These are phyloP conservation scores for Characodon lateralis DNA, from an alignment of 2,797 vertebrate species.

Conservation along the genomic window DNA sequence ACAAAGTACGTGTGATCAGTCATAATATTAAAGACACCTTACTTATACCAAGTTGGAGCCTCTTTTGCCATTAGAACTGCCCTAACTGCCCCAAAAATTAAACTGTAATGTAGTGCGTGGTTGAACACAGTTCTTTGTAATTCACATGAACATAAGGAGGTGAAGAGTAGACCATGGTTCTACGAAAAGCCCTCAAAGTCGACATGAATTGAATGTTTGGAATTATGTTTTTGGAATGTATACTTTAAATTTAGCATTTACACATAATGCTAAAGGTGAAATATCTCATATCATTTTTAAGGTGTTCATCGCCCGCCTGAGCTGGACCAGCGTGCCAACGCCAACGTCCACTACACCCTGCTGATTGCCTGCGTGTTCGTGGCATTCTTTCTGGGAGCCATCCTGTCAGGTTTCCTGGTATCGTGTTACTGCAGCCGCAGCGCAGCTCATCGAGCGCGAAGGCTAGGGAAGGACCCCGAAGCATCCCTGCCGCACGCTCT, in stretches of 20 bases:
- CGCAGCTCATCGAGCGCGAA: conserved; percentile 37
- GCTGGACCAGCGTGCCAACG: conserved; percentile 41
- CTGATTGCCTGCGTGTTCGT: conserved; percentile 85
- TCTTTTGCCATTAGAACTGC: too few relatives aligned
- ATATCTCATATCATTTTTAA: conserved; percentile 29
- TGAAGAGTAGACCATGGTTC: not conserved
- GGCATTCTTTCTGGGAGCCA: conserved; percentile 85
- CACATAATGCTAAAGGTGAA: too few relatives aligned
- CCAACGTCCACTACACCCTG: conserved; percentile 84
- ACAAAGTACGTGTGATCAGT: conserved; percentile 1
- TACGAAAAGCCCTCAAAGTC: not conserved
- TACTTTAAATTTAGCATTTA: not conserved
- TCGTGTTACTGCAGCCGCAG: conserved; percentile 85
- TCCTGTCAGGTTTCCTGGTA: conserved; percentile 84
- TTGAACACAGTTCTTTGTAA: not conserved
- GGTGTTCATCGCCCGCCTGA: conserved; percentile 72
- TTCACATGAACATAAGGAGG: not conserved
- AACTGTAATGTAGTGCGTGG: not conserved
- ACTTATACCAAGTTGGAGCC: too few relatives aligned
- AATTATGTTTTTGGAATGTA: not conserved
- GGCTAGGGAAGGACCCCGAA: conserved; percentile 79
- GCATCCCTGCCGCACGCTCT: conserved; percentile 79
- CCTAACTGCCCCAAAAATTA: not conserved
- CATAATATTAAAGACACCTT: not conserved
- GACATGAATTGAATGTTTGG: not conserved